Base-by-base conservation (phyloP, 2,113 vertebrate species). In the Jaculus jaculus region DNA sequence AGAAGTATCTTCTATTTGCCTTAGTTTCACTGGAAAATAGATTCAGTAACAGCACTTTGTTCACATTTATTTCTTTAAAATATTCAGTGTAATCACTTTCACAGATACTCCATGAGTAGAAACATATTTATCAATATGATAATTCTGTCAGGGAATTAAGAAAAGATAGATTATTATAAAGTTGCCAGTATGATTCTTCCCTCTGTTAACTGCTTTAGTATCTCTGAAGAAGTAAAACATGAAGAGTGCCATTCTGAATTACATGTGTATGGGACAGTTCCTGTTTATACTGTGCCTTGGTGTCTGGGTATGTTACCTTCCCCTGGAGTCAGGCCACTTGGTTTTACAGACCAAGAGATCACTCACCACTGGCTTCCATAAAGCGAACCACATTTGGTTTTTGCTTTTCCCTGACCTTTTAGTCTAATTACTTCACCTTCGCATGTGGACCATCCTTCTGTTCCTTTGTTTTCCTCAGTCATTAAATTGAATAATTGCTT, bases 391-490 rank as follows among this genome's bases (percentile, higher is more conserved):
- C 51, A 66, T 87, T 77, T 92, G 63, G 71, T 9, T 86, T 74
- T 92, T 89, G 34, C 47, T 87, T 42, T 91, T 86, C 10, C 24
- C n/a, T 68, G 32, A 77, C 30, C 10, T 7, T 87, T 68, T 16
- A 74, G 3, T 30, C 17, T 42, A 60, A 72, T 73, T 77, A 26
- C 8, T 87, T n/a, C 2, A 80, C 16, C n/a, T 85, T 75, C 4
- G 21, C 6, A 12, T 32, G 5, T 85, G 21, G 23, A 54, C 68
- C 8, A 9, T 71, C 65, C 77, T 81, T 89, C 42, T 32, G 1
- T 87, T 73, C n/a, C 37, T 89, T 69, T 84, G n/a, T 79, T 90
- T 92, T 87, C 65, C 84, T 21, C 87, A 73, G 54, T 86, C 23
- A 39, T 89, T 93, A 51, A 66, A 21, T 39, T 47, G 58, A 74